A percentile compares a stretch with the other conserved stretches of the same genome.
These are phyloP conservation scores for Melipona bicolor DNA, from an alignment of 2,888 invertebrate genomes.

Conservation along the genomic window DNA sequence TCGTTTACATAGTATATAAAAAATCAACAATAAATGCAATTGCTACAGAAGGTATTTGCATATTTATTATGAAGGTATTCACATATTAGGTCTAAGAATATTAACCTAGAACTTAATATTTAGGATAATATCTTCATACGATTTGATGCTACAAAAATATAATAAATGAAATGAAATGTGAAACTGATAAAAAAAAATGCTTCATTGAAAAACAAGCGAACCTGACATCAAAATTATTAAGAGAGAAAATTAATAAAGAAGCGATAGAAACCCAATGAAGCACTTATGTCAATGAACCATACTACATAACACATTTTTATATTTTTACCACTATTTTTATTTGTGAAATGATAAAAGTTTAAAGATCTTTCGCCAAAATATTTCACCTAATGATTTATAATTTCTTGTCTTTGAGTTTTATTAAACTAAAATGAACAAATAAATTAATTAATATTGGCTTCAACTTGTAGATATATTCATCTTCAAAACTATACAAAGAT, in stretches of 20 bases:
- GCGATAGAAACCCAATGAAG: not conserved
- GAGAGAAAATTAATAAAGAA: not conserved
- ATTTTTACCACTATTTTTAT: not conserved
- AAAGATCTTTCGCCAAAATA: not conserved
- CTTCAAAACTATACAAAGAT: not conserved
- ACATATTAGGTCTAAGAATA: not conserved
- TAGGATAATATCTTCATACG: not conserved
- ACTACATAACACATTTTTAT: not conserved
- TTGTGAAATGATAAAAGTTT: not conserved
- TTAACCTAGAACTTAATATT: not conserved
- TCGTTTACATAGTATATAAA: not conserved
- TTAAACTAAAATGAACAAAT: not conserved
- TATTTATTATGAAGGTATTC: not conserved
- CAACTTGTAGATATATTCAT: not conserved
- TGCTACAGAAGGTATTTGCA: not conserved
- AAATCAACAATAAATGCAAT: not conserved
- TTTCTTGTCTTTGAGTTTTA: no score
- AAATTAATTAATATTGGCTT: not conserved
- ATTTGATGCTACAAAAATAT: not conserved
- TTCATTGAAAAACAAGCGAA: no score
- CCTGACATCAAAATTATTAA: not conserved
- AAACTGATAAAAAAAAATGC: not conserved
- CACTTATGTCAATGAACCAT: not conserved
- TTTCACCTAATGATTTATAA: no score
- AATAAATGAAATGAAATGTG: no score